Conservation (phyloP, 2,888 invertebrate species). For the Leucophora obtusa region DNA sequence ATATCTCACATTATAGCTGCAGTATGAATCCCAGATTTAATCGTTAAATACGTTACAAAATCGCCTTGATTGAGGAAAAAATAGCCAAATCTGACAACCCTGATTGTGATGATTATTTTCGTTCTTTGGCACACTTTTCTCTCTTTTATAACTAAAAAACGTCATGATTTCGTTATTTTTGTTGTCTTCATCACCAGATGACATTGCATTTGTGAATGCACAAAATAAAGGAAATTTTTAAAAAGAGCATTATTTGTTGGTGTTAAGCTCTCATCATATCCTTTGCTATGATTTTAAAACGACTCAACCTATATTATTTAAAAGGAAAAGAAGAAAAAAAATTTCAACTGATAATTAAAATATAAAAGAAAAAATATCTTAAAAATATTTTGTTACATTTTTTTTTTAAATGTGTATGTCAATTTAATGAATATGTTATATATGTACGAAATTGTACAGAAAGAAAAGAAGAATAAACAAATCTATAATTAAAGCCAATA, state of each 20-base stretch:
- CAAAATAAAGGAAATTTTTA: conserved; percentile 19
- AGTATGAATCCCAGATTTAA: not conserved
- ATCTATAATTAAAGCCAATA: not conserved
- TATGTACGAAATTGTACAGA: not conserved
- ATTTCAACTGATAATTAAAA: conserved; percentile 6
- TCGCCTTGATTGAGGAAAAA: not conserved
- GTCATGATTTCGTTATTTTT: conserved; percentile 13
- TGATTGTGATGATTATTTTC: not conserved
- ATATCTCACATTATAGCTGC: too few species aligned
- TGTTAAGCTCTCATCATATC: conserved; percentile 30
- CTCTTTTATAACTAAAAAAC: conserved; percentile 15
- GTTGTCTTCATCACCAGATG: conserved; percentile 29
- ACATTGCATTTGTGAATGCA: conserved; percentile 28
- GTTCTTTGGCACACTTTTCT: not conserved
- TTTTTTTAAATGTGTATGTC: not conserved
- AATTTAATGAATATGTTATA: not conserved
- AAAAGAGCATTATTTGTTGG: conserved; percentile 11
- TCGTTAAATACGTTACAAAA: not conserved
- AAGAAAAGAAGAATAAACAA: not conserved
- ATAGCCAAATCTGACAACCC: not conserved
- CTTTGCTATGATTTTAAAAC: conserved; percentile 13
- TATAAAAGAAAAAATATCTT: not conserved
- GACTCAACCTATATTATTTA: not conserved
- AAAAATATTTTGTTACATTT: not conserved
- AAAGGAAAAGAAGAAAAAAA: conserved; percentile 11